Evolutionary conservation across 2,113 vertebrate genomes (phyloP), one percentile per base, ranked within the genome.

Genomic region (Tiliqua scincoides): DNA sequence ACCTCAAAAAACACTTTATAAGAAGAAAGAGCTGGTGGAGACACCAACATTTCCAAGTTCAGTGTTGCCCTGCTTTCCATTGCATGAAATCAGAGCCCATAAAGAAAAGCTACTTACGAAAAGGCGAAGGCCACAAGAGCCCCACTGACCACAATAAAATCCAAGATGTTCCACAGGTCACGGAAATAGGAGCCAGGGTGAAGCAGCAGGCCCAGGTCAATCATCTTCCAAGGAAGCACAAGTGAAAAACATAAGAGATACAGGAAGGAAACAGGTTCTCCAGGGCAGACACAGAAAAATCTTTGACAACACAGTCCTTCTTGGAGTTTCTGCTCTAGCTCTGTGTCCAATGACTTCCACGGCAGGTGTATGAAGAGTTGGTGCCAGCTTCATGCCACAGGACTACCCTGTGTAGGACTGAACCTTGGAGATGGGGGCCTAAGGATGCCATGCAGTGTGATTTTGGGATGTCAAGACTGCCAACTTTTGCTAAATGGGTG

Each of bases 91-190:
- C 4, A 1, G 43, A 83, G 62, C 6, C 35, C 77, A 20, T 35
- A 54, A 82, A 23, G 62, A 83, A 27, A 40, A 73, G 25, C 82
- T 95, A 99, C 99, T 99, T 98, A 99, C 99, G 99, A 97, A 97
- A 99, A 99, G 79, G 99, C 98, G 93, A 99, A 99, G 0, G 99
- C 99, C 96, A 99, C 98, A 95, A 99, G 95, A 84, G 99, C 99
- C 87, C 99, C 99, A 96, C 98, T 99, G 98, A 99, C 99, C 95
- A 99, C 99, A 92, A 99, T 98, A 96, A 99, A 99, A 95, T 99
- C 98, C 95, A 99, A 94, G 91, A 99, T 99, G 89, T 99, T 99
- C 99, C 99, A 97, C 83, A 97, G 95, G 88, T 97, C 97, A 27
- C 97, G 96, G 93, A 97, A 97, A 54, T 97, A 97, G 48, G 97